Evolutionary conservation across 2,888 invertebrate species (phyloP).

Genomic region (Philopedon plagiatum): DNA sequence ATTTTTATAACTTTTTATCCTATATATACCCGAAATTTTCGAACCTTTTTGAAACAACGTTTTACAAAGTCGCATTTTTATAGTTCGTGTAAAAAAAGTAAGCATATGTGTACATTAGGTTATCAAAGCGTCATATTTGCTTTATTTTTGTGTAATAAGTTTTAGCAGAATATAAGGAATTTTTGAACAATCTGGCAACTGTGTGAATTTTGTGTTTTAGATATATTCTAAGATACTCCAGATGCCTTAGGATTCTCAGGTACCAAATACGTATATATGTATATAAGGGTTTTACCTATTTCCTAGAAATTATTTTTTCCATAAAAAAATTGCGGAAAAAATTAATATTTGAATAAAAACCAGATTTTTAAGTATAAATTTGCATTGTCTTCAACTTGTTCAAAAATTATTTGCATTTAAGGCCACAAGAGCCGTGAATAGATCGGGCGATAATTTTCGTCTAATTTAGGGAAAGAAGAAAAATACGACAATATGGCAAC

Average conservation of each 20-base stretch:
- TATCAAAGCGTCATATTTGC: neutral
- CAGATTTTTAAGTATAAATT: too few species aligned
- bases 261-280: neutral
- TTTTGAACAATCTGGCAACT: constrained; percentile 12
- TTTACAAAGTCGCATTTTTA: constrained; percentile 19
- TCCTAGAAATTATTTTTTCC: neutral
- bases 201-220: neutral
- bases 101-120: neutral
- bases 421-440: too few species aligned
- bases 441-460: too few species aligned
- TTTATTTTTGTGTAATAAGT: neutral
- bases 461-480: too few species aligned
- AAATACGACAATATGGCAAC: too few species aligned
- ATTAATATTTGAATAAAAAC: too few species aligned
- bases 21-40: constrained; percentile 36
- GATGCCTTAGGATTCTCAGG: constrained; percentile 20
- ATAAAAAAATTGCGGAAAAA: too few species aligned
- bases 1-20: constrained; percentile 36
- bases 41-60: constrained; percentile 11
- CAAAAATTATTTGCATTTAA: neutral
- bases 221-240: neutral
- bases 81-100: constrained; percentile 4
- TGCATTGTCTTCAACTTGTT: constrained; percentile 4
- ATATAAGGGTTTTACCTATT: neutral
- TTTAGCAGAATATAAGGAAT: neutral